Evolutionary conservation across 2,797 vertebrate genomes (phyloP).

Genomic region (Octomys mimax): DNA sequence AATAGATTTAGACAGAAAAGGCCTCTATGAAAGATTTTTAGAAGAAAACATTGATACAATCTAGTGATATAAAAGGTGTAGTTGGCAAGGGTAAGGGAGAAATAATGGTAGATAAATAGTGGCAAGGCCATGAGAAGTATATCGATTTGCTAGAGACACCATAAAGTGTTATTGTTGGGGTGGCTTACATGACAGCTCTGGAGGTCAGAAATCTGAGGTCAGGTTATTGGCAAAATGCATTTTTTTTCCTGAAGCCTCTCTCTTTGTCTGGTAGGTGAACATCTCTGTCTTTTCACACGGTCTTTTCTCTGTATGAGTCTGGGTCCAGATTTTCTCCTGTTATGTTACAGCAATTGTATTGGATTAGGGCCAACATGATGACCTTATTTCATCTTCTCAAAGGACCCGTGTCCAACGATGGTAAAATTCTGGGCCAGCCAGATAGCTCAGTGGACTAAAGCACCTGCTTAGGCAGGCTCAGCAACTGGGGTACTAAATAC

Average conservation of each 20-base stretch:
- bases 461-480: no score
- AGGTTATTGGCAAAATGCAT: neutral
- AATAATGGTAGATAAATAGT: neutral
- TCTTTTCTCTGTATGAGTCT: neutral
- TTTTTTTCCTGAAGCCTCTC: neutral
- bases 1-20: neutral
- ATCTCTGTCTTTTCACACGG: neutral
- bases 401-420: neutral
- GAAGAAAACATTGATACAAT: neutral
- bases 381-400: constrained; percentile 24
- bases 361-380: neutral
- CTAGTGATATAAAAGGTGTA: neutral
- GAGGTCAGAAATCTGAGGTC: neutral
- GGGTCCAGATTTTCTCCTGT: neutral
- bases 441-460: no score
- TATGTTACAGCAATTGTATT: neutral
- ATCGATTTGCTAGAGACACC: neutral
- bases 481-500: no score
- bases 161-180: neutral
- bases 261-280: neutral
- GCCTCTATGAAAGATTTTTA: neutral
- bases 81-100: neutral
- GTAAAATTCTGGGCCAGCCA: no score
- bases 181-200: neutral
- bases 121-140: no score